Evolutionary conservation across 2,113 vertebrate genomes (phyloP), one percentile per base, ranked within the genome.

Genomic region (Phycodurus eques): DNA sequence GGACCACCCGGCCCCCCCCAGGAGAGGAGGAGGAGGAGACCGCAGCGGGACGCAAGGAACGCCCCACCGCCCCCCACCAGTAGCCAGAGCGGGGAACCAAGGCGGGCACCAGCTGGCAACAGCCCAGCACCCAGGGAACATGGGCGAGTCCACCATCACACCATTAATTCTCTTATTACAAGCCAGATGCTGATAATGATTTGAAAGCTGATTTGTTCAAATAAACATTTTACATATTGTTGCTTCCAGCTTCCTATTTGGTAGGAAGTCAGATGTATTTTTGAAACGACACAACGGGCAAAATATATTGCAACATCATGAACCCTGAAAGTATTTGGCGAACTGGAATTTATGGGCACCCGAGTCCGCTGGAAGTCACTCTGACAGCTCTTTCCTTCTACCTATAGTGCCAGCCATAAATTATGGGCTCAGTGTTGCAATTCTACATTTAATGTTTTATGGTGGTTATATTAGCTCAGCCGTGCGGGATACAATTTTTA

Each of bases 401-500:
- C 51, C 57, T 43, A 59, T 62, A 54, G 66, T 61, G 71, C 49
- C 68, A 70, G 17, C 73, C 61, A 73, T 80, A 67, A 84, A 82
- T 83, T 64, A 86, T 81, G 51, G 60, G 53, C 70, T 74, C 47
- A 61, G 62, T 74, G 69, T 59, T 80, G 80, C 35, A 77, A 77
- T 67, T 72, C 57, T 31, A 54, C 31, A 62, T 80, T 80, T 64
- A 72, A 82, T 81, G 76, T 78, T 82, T 82, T 66, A 85, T 74
- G 53, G 33, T 62, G 20, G 68, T 43, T 70, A 67, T 81, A 67
- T 79, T 73, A 61, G 65, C 57, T 54, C 22, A 39, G 62, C 72
- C 27, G 35, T 69, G 53, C 33, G 49, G 22, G 27, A 70, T 57
- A 44, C 39, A 44, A 15, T 73, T 79, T 75, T 69, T 70, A 73